Conservation (phyloP, 2,888 invertebrate species). For the Xylota sylvarum region DNA sequence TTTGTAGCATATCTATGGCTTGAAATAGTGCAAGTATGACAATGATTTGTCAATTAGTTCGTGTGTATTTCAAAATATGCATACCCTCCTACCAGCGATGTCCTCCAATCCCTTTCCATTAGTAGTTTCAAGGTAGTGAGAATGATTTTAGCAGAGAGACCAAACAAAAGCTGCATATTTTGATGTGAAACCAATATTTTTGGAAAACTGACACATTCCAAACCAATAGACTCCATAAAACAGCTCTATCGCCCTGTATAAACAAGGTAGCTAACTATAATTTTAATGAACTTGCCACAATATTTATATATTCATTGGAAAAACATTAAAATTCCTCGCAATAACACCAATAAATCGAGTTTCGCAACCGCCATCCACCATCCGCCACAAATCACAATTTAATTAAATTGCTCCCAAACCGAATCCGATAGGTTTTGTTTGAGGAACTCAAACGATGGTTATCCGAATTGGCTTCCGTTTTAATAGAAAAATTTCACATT, state of each 20-base stretch:
- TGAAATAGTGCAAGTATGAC: no score
- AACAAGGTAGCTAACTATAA: neutral
- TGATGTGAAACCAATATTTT: no score
- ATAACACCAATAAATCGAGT: slow-evolving; percentile 28
- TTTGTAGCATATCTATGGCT: no score
- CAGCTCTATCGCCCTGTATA: neutral
- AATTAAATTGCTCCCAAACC: slow-evolving; percentile 42
- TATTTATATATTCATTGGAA: neutral
- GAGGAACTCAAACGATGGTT: slow-evolving; percentile 14
- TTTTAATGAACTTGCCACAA: neutral
- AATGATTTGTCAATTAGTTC: no score
- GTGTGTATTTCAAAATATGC: no score
- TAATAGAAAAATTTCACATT: slow-evolving; percentile 29
- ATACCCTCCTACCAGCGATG: no score
- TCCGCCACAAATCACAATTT: slow-evolving; percentile 61
- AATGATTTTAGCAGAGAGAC: no score
- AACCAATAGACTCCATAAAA: no score
- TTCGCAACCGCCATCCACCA: slow-evolving; percentile 32
- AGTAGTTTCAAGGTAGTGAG: no score
- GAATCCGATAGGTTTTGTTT: slow-evolving; percentile 1
- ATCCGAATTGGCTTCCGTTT: slow-evolving; percentile 2
- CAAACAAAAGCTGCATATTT: no score
- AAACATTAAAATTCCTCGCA: neutral
- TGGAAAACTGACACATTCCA: no score
- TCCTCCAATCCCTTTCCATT: no score